Evolutionary conservation across 2,113 vertebrate species (phyloP), one percentile per base, ranked within the genome.

Genomic region (Dasyurus viverrinus): DNA sequence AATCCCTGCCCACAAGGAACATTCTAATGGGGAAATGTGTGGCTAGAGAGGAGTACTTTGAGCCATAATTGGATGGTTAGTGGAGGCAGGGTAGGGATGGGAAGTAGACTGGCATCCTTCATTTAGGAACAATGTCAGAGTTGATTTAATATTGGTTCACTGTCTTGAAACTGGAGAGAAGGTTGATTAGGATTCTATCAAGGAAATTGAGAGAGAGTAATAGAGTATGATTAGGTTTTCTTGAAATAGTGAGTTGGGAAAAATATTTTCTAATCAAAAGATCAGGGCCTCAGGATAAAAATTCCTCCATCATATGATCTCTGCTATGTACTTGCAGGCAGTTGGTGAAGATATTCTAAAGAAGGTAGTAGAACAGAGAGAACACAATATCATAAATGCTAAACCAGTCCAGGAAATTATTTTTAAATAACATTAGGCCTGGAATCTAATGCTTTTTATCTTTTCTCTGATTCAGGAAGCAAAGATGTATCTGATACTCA

Each of bases 391-490:
- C 23, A 8, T 54, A 2, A 23, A n/a, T 68, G 90, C 25, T 2
- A 19, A 89, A 55, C 0, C 19, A n/a, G 5, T 53, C 27, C n/a
- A 89, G 92, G 48, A 90, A 55, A 48, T 94, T n/a, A 54, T 54
- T 48, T 92, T 57, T 26, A 53, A 95, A 92, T 5, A 89, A 46
- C 23, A 2, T 55, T 90, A 26, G 53, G 91, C 9, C 48, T 52
- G 25, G 30, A 91, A 42, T 84, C 22, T 42, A 42, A 42, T 23
- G 19, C 19, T 23, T 84, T 84, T 93, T 27, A 19, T 36, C 2
- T 91, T 89, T 94, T 92, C 93, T 54, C n/a, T n/a, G 27, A 89
- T 54, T 90, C 90, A 92, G 57, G 10, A 24, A 92, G 54, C 84
- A 68, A 90, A 94, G 90, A 50, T 10, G 25, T 50, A 52, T 23